Evolutionary conservation across 2,888 invertebrate genomes (phyloP), one percentile per base, ranked within the genome.

Genomic region (Glyphotaelius pellucidus): DNA sequence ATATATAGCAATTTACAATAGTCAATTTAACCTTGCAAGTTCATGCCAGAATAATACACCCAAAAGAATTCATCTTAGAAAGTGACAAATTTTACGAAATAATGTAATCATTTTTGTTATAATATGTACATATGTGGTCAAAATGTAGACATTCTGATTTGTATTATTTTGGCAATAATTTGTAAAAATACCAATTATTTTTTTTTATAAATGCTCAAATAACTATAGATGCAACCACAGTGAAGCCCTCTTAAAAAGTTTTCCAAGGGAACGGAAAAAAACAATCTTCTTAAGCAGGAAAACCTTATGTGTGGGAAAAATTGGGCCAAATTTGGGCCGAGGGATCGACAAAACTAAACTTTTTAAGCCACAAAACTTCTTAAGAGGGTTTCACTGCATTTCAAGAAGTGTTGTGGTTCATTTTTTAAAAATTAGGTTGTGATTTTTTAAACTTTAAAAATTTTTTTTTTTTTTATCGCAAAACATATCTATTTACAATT

Each of bases 21-120:
- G 32, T 83, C 31, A 32, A 31, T 15, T 83, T 83, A 83, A 81
- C 19, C 32, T 83, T 83, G 19, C 31, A 83, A 83, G 31, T 83
- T 83, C 15, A 83, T 93, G 93, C 87, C 83, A 91, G 80, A 89
- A 89, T 79, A 35, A 38, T 89, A 32, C 89, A 92, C n/a, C 67
- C 4, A 7, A 67, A 67, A 67, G n/a, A 67, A 67, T 79, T 52
- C 85, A 89, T 84, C 31, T 79, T 80, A 19, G n/a, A 67, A 67
- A 4, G 79, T 31, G n/a, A 14, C 11, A 90, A 67, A 25, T 67
- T 7, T 67, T 25, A 25, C 5, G 67, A 25, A 25, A 67, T n/a
- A n/a, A 67, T 25, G n/a, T 67, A 25, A 52, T 67, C 19, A 19
- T 67, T 52, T 52, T 52, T 52, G 47, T 47, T 15, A 15, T 47